Conservation (phyloP, 2,113 vertebrate genomes). For the Channa maculata region DNA sequence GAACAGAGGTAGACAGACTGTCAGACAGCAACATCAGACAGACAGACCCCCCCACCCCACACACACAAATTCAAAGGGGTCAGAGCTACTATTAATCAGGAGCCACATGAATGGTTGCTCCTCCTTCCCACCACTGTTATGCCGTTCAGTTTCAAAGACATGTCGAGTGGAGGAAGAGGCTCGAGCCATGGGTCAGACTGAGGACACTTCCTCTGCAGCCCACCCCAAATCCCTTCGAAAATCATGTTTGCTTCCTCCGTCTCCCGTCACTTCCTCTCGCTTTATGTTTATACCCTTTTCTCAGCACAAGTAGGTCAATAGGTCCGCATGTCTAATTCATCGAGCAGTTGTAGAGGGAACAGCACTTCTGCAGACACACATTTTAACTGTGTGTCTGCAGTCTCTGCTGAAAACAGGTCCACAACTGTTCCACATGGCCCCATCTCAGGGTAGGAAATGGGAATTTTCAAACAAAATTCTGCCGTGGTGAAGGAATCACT, state of each 20-base stretch:
- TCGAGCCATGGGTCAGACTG: conserved; percentile 60
- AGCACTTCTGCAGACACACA: too few species aligned
- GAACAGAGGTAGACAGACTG: conserved; percentile 51
- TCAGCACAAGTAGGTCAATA: conserved; percentile 28
- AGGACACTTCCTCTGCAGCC: conserved; percentile 76
- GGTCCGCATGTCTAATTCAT: conserved; percentile 11
- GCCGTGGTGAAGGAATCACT: not conserved
- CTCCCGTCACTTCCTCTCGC: conserved; percentile 54
- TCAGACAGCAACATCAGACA: conserved; percentile 9
- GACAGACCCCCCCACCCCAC: not conserved
- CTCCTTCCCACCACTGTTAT: conserved; percentile 52
- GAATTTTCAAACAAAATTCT: not conserved
- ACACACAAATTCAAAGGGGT: conserved; percentile 33
- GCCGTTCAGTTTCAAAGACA: conserved; percentile 72
- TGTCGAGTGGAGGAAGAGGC: conserved; percentile 53
- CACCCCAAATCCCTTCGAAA: conserved; percentile 47
- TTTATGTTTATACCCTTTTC: conserved; percentile 38
- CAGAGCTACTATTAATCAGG: conserved; percentile 64
- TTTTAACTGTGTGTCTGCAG: not conserved
- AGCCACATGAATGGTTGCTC: conserved; percentile 60
- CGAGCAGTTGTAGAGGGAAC: not conserved
- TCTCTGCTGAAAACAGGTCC: not conserved
- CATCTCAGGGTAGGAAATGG: too few species aligned
- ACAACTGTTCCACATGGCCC: too few species aligned
- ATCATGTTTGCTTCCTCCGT: conserved; percentile 28